A percentile compares a stretch with the other conserved stretches of the same genome.
These are phyloP conservation scores for Ceyx margarethae DNA, from an alignment of 2,113 vertebrate genomes.

Conservation along the genomic window DNA sequence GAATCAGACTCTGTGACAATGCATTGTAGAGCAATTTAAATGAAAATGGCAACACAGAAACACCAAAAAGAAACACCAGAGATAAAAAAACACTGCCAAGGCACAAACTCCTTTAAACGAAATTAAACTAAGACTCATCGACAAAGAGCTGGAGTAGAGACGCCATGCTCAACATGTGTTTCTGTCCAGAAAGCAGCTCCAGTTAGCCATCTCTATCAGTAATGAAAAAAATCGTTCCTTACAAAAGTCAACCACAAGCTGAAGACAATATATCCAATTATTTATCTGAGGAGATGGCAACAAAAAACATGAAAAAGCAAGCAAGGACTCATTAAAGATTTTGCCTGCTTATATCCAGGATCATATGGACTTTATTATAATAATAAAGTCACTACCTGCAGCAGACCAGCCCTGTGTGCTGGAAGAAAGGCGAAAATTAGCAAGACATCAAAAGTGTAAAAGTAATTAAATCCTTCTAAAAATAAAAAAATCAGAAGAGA, in stretches of 20 bases:
- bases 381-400: background rate
- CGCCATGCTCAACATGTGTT: background rate
- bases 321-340: background rate
- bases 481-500: background rate
- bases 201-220: background rate
- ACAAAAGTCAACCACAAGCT: background rate
- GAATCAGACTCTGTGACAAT: background rate
- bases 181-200: background rate
- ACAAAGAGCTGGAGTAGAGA: background rate
- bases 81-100: background rate
- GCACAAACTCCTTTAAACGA: background rate
- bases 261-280: background rate
- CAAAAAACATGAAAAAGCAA: background rate
- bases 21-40: background rate
- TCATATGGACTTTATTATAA: background rate
- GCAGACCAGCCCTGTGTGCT: background rate
- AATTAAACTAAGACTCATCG: background rate
- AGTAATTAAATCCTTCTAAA: background rate
- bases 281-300: background rate
- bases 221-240: background rate
- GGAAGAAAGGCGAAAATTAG: background rate
- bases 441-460: background rate
- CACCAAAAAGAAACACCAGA: background rate
- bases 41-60: background rate
- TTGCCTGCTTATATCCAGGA: accelerated